These are phyloP conservation scores for Nasua narica DNA, from an alignment of 2,797 vertebrate genomes.

Conservation along the genomic window DNA sequence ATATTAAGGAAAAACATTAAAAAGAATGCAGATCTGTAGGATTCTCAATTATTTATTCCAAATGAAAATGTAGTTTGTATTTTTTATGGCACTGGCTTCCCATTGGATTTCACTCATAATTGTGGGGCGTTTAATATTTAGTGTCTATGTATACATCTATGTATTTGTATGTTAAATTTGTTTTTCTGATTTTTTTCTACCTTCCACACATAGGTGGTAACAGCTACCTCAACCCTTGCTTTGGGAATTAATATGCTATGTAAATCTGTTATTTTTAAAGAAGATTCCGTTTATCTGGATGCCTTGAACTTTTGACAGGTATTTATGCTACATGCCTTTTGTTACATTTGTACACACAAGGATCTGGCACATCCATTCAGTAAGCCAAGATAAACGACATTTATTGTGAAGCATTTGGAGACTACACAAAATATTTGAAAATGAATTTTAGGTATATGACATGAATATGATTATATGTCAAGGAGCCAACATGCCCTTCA, in stretches of 20 bases:
- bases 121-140: no score
- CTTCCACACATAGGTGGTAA: constrained; percentile 72
- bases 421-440: background rate
- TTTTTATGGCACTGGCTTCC: background rate
- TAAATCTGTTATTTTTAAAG: constrained; percentile 79
- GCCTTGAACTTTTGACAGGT: constrained; percentile 79
- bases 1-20: background rate
- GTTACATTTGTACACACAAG: background rate
- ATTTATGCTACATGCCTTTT: background rate
- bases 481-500: no score
- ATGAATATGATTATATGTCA: background rate
- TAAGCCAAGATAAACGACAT: background rate
- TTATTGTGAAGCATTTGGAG: background rate
- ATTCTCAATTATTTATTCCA: no score
- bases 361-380: background rate
- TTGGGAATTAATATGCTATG: constrained; percentile 82
- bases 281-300: constrained; percentile 79
- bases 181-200: background rate
- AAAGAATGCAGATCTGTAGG: no score
- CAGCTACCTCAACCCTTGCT: constrained; percentile 77
- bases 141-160: no score
- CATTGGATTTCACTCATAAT: background rate
- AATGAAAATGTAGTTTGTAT: background rate
- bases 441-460: background rate
- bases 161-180: background rate